These are phyloP conservation scores for Camponotus vicinus DNA, from an alignment of 1,140 invertebrate genomes.

Conservation along the genomic window DNA sequence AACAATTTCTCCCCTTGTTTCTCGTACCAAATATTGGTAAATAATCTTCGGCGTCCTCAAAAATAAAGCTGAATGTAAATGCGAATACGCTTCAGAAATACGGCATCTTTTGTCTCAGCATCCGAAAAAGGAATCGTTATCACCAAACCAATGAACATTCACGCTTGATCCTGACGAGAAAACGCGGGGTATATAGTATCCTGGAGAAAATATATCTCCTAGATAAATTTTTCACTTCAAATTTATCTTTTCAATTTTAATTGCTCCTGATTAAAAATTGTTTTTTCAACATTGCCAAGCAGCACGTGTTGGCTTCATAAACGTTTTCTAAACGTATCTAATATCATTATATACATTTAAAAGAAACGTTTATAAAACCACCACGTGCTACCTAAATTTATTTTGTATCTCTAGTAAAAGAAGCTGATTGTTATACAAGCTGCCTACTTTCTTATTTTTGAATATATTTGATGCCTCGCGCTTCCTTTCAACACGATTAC, in stretches of 20 bases:
- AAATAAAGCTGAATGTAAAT: conserved; percentile 63
- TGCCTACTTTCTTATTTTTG: background rate
- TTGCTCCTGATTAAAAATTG: background rate
- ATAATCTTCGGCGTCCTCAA: conserved; percentile 38
- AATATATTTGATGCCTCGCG: background rate
- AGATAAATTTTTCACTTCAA: background rate
- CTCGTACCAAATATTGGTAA: conserved; percentile 58
- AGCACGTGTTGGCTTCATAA: too few relatives aligned
- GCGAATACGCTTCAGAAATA: conserved; percentile 26
- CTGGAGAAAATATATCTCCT: background rate
- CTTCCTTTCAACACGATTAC: background rate
- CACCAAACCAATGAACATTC: background rate
- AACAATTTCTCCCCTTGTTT: conserved; percentile 34
- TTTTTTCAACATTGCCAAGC: background rate
- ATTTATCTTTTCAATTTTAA: background rate
- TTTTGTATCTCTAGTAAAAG: background rate
- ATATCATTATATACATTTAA: too few relatives aligned
- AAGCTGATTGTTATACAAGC: conserved; percentile 3
- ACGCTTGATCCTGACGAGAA: background rate
- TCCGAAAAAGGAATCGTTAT: background rate
- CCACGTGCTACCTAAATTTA: too few relatives aligned
- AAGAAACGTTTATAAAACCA: too few relatives aligned
- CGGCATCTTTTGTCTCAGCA: background rate
- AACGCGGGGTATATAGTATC: background rate
- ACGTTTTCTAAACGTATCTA: too few relatives aligned